A percentile compares a stretch with the other conserved stretches of the same genome.
Evolutionary conservation across 2,113 vertebrate genomes (phyloP).

Genomic region (Bucco capensis): DNA sequence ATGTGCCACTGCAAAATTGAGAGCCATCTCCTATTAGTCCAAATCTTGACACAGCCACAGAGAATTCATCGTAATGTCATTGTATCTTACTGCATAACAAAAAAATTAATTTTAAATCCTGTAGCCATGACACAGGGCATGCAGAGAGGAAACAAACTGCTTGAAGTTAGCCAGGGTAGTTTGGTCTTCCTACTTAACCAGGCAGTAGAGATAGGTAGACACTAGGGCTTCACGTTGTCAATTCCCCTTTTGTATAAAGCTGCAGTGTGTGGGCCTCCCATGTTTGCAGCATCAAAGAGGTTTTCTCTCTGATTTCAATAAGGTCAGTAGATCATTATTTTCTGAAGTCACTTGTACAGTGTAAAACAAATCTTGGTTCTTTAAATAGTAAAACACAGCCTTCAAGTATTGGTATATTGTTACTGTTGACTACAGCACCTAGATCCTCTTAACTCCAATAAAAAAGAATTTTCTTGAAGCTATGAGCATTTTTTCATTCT

Average conservation of each 20-base stretch:
- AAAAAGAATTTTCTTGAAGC: neutral
- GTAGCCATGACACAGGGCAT: neutral
- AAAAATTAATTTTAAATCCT: neutral
- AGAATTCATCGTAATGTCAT: neutral
- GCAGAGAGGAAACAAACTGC: neutral
- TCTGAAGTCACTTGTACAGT: neutral
- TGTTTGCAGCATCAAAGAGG: neutral
- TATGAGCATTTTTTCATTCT: accelerated
- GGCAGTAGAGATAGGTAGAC: neutral
- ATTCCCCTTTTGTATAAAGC: neutral
- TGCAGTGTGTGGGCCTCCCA: neutral
- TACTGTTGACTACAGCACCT: neutral
- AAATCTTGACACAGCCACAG: neutral
- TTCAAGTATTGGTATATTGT: neutral
- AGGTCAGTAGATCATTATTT: neutral
- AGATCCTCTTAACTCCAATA: neutral
- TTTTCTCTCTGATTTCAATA: neutral
- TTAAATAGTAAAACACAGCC: neutral
- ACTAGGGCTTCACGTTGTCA: neutral
- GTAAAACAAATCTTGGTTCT: neutral
- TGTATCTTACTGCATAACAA: neutral
- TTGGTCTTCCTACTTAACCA: neutral
- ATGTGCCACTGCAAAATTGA: neutral
- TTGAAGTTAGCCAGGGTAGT: neutral
- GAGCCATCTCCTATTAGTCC: neutral